phyloP scores from a whole-genome alignment of 2,888 invertebrate genomes.

The Coenonympha glycerion region DNA sequence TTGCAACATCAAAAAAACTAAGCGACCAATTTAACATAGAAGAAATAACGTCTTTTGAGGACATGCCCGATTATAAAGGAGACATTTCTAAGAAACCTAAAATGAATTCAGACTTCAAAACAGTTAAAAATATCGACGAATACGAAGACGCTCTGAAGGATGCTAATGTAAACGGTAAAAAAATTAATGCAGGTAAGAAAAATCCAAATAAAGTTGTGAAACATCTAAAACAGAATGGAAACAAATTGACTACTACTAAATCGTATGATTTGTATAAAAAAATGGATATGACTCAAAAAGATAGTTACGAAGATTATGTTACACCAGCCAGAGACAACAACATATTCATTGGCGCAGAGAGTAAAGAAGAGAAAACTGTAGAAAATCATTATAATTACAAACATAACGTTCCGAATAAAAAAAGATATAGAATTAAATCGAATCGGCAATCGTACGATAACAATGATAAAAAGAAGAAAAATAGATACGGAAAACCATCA shows the following conservation, averaged over 20 bases:
- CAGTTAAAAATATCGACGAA: neutral
- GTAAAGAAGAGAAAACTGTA: neutral
- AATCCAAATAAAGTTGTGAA: neutral
- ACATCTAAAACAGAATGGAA: neutral
- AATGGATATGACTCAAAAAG: constrained; percentile 32
- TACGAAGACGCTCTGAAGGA: constrained; percentile 11
- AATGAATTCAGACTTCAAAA: neutral
- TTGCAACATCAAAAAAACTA: neutral
- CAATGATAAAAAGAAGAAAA: constrained; percentile 2
- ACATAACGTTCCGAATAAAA: neutral
- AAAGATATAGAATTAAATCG: constrained; percentile 23
- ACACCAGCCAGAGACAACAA: constrained; percentile 38
- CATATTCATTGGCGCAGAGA: constrained; percentile 28
- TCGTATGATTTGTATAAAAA: constrained; percentile 28
- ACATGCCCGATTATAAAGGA: constrained; percentile 13
- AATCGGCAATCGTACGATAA: neutral
- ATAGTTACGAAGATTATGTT: constrained; percentile 55
- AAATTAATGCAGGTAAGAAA: neutral
- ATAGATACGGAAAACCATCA: too few species aligned
- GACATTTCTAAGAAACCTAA: constrained; percentile 11
- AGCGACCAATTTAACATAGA: neutral
- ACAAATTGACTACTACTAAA: neutral
- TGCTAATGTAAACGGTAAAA: neutral
- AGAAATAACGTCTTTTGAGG: constrained; percentile 3
- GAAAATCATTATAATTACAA: constrained; percentile 1